Base-by-base conservation (phyloP, 2,888 invertebrate species). In the Macrosiphum euphorbiae region DNA sequence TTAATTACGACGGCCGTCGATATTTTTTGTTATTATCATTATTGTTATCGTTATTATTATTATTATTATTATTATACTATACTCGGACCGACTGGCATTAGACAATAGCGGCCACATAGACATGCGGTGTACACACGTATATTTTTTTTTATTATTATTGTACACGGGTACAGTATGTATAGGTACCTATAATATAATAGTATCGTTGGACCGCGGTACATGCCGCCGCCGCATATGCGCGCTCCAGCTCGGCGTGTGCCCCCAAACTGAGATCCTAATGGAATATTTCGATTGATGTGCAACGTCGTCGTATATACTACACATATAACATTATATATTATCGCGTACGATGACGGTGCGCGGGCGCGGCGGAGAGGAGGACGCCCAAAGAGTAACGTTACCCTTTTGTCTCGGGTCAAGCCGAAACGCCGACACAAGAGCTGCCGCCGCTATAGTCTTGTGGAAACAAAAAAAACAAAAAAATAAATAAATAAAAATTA, bases 361-460 rank as follows among this genome's bases (percentile, higher is more conserved):
- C 35, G 0, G n/a, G 78, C 35, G 78, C 20, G 20, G 78, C 35
- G 78, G 78, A 35, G 78, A 41, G 88, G 55, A 88, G 88, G 92
- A 88, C 92, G 92, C 67, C 92, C 78, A 67, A 88, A 87, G 88
- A 67, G 92, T 88, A 92, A 88, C 78, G 92, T 88, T 92, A 92
- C 88, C 88, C 92, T 92, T 92, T 92, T 92, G 88, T 92, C 84
- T 92, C 92, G 92, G 92, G 92, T 92, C 92, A 92, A 92, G 92
- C 88, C 61, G 88, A 88, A 87, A 92, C 67, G 67, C 92, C 92
- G 92, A 92, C 88, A 92, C 92, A 84, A 89, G 78, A 92, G 67
- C 67, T 28, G 50, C 92, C 41, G 92, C 87, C 87, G 28, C 91
- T 13, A 78, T n/a, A 86, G 44, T 58, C 86, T 55, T 87, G 16